phyloP scores from a whole-genome alignment of 2,113 vertebrate species.

The Penelope pileata region DNA sequence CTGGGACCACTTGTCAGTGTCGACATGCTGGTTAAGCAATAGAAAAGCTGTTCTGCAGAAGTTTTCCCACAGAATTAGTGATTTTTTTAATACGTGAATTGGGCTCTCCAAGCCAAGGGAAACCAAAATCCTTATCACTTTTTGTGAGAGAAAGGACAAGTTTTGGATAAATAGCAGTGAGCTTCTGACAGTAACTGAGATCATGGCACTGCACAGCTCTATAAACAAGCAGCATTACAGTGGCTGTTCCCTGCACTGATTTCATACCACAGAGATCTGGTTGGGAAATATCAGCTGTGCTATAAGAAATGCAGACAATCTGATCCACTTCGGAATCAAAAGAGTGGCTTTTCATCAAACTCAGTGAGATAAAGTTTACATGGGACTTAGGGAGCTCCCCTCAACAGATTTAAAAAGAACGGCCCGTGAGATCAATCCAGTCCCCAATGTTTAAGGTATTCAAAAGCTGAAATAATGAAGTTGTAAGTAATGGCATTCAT shows the following conservation, averaged over 20 bases:
- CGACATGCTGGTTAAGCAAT: not conserved
- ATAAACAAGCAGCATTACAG: not conserved
- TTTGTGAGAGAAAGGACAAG: not conserved
- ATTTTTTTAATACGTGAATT: not conserved
- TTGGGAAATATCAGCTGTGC: not conserved
- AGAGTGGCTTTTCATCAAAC: not conserved
- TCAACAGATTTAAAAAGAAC: not conserved
- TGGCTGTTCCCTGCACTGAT: not conserved
- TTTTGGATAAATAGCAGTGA: not conserved
- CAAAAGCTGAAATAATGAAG: not conserved
- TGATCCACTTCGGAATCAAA: not conserved
- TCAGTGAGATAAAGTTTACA: not conserved
- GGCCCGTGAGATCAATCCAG: not conserved
- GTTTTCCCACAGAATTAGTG: not conserved
- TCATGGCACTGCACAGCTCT: not conserved
- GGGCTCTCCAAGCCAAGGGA: not conserved
- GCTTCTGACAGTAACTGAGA: not conserved
- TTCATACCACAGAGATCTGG: accelerated
- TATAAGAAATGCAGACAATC: not conserved
- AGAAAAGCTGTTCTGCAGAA: not conserved
- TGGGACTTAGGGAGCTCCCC: not conserved
- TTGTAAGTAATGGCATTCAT: not conserved
- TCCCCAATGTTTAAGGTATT: not conserved
- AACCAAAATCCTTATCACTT: not conserved
- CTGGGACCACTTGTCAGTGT: not conserved